Evolutionary conservation across 2,113 vertebrate species (phyloP).

Genomic region (Chaetodon auriga): DNA sequence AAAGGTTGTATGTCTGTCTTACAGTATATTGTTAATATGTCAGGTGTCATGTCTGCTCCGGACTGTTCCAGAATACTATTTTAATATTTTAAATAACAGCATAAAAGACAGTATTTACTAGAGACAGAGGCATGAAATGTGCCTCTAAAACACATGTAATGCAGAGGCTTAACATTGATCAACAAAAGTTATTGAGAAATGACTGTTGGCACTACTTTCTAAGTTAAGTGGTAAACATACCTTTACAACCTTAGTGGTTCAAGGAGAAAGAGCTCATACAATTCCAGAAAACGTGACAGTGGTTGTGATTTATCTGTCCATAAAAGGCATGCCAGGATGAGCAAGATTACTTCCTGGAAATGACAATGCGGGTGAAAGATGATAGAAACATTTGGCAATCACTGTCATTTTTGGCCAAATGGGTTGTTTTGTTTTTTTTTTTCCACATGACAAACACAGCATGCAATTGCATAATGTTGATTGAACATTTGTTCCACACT

Average conservation of each 20-base stretch:
- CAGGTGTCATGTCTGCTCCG: not conserved
- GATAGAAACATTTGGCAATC: not conserved
- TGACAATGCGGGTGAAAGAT: not conserved
- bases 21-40: not conserved
- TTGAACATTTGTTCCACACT: not conserved
- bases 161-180: not conserved
- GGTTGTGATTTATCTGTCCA: slow-evolving; percentile 2
- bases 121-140: not conserved
- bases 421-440: not conserved
- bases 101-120: not conserved
- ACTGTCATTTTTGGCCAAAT: not conserved
- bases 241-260: not conserved
- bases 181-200: not conserved
- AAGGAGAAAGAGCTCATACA: slow-evolving; percentile 5
- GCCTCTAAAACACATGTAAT: not conserved
- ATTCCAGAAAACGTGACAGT: not conserved
- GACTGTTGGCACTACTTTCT: not conserved
- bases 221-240: not conserved
- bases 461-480: not conserved
- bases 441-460: not conserved
- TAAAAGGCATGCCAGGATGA: not conserved
- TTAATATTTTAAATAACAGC: not conserved
- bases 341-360: not conserved
- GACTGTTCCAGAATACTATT: not conserved
- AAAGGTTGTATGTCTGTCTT: not conserved